Percentiles rank a stretch among this genome's conserved stretches.
These are phyloP conservation scores for Reinhardtius hippoglossoides DNA, from an alignment of 2,113 vertebrate species.

Conservation along the genomic window DNA sequence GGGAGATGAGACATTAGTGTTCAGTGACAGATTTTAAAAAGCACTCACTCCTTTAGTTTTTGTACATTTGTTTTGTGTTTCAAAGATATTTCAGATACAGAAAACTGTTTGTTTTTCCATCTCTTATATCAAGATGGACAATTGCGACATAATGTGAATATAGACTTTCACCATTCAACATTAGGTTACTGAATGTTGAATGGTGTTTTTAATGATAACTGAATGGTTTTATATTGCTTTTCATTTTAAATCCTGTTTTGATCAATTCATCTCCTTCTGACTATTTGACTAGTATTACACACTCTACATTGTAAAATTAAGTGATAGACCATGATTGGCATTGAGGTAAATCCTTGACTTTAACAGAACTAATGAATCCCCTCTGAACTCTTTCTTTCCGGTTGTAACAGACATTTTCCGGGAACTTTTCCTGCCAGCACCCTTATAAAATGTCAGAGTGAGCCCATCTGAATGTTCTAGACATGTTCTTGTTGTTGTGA, in stretches of 20 bases:
- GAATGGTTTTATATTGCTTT: too few relatives aligned
- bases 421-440: too few relatives aligned
- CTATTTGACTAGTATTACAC: too few relatives aligned
- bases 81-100: constrained; percentile 21
- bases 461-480: too few relatives aligned
- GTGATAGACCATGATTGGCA: too few relatives aligned
- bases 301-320: too few relatives aligned
- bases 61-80: constrained; percentile 35
- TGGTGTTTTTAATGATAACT: not conserved
- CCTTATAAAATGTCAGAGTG: too few relatives aligned
- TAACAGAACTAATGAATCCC: not conserved
- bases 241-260: too few relatives aligned
- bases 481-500: too few relatives aligned
- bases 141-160: not conserved
- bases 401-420: too few relatives aligned
- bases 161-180: not conserved
- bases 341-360: too few relatives aligned
- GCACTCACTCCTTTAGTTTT: constrained; percentile 29
- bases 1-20: constrained; percentile 7
- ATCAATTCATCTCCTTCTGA: too few relatives aligned
- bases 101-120: not conserved
- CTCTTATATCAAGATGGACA: not conserved
- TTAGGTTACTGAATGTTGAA: not conserved
- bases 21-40: constrained; percentile 21
- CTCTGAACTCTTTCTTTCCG: not conserved